Evolutionary conservation across 2,113 vertebrate species (phyloP), one percentile per base, ranked within the genome.

Genomic region (Rhinogobius similis): DNA sequence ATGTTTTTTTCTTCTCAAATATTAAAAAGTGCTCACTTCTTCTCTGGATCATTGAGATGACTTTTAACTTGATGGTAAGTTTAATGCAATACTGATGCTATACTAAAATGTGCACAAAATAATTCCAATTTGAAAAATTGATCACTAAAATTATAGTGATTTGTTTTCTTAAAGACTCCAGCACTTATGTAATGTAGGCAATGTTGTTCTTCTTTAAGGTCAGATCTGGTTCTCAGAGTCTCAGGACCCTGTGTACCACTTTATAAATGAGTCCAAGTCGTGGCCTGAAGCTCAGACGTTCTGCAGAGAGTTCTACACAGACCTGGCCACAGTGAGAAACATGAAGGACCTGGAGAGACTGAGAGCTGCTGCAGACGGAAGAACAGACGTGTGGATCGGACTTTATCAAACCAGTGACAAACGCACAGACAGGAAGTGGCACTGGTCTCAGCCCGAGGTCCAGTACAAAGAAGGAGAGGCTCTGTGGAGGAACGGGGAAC

Each of bases 401-500:
- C 72, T 87, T 55, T 0, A 16, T 0, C 24, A 56, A 27, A 56
- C 53, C 10, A 27, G 53, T 7, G 69, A 12, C 0, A 2, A 26
- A 2, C 0, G 0, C 29, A 1, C 0, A 6, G 5, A 1, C 0
- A 2, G 0, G 3, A 20, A 27, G 1, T 84, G 85, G 85, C 12
- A 65, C 38, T 87, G 85, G 80, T 78, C 82, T 78, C 75, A 53
- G n/a, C 65, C 75, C 5, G 62, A 56, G 0, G 26, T 62, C 62
- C 0, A 68, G 63, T 77, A 5, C 29, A 50, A 2, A 4, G 10
- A 67, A 29, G 24, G 12, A 7, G 26, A 56, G 13, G 24, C 53
- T 16, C 1, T 29, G 0, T 81, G 81, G 81, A 0, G 0, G 0
- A 0, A 0, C 0, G 0, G 0, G 0, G 38, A 77, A 14, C 70